These are phyloP conservation scores for Drosophila cardini DNA, from an alignment of 1,140 invertebrate species.

Conservation along the genomic window DNA sequence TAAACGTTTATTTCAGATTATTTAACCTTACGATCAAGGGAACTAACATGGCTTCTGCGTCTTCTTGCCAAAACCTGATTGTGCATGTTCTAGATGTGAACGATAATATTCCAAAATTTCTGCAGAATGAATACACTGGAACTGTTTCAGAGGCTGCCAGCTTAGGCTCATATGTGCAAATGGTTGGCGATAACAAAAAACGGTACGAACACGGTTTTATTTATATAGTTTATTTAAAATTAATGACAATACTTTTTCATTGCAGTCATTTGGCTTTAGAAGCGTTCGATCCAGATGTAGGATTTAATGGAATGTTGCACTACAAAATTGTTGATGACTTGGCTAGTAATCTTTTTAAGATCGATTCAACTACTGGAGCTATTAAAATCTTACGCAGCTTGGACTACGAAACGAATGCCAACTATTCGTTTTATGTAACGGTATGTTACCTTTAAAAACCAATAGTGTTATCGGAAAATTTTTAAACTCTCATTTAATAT, in stretches of 20 bases:
- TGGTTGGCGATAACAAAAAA: slow-evolving; percentile 70
- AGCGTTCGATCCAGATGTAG: slow-evolving; percentile 91
- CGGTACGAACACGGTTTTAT: slow-evolving; percentile 33
- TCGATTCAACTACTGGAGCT: slow-evolving; percentile 95
- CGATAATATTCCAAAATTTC: slow-evolving; percentile 94
- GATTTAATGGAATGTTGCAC: slow-evolving; percentile 92
- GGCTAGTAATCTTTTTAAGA: slow-evolving; percentile 91
- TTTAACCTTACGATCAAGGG: slow-evolving; percentile 94
- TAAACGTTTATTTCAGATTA: slow-evolving; percentile 84
- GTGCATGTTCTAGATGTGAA: slow-evolving; percentile 92
- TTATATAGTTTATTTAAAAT: neutral
- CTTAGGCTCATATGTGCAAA: slow-evolving; percentile 90
- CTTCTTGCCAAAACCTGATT: slow-evolving; percentile 88
- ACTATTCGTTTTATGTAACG: slow-evolving; percentile 92
- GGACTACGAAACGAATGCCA: slow-evolving; percentile 91
- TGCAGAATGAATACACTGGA: slow-evolving; percentile 89
- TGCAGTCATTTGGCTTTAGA: slow-evolving; percentile 92
- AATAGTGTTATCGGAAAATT: neutral
- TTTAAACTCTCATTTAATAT: neutral
- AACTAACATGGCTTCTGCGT: slow-evolving; percentile 93
- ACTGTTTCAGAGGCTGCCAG: slow-evolving; percentile 90
- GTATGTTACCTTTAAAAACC: slow-evolving; percentile 62
- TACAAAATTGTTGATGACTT: slow-evolving; percentile 93
- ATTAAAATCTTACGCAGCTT: slow-evolving; percentile 91
- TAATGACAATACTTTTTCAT: slow-evolving; percentile 33